phyloP scores from a whole-genome alignment of 1,140 invertebrate species.

The Platyscapa corneri region DNA sequence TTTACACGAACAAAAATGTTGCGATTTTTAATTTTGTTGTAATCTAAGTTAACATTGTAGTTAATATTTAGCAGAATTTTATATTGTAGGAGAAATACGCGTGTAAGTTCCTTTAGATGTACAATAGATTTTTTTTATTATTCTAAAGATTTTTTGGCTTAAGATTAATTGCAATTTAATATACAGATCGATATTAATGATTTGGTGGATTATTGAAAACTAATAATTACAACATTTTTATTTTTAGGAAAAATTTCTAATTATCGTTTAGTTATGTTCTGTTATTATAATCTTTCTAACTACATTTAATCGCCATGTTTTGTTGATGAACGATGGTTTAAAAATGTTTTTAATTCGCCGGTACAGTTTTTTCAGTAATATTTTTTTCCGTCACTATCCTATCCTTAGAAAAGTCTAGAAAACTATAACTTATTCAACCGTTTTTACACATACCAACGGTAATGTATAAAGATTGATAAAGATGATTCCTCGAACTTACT shows the following conservation, averaged over 20 bases:
- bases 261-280: background rate
- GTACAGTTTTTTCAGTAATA: too few relatives aligned
- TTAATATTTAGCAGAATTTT: too few relatives aligned
- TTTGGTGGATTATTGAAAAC: background rate
- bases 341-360: background rate
- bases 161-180: too few relatives aligned
- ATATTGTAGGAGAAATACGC: too few relatives aligned
- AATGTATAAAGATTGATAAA: constrained; percentile 46
- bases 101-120: too few relatives aligned
- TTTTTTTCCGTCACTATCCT: too few relatives aligned
- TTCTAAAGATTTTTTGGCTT: background rate
- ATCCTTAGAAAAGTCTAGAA: background rate
- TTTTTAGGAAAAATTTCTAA: background rate
- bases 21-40: too few relatives aligned
- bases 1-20: too few relatives aligned
- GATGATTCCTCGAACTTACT: constrained; percentile 48
- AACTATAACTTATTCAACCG: background rate
- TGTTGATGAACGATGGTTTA: background rate
- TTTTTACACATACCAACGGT: constrained; percentile 13
- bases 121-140: background rate
- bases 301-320: background rate
- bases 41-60: too few relatives aligned
- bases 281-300: background rate
- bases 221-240: too few relatives aligned
- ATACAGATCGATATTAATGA: background rate